phyloP scores from a whole-genome alignment of 1,140 invertebrate species.

The Bradynema listronoti region DNA sequence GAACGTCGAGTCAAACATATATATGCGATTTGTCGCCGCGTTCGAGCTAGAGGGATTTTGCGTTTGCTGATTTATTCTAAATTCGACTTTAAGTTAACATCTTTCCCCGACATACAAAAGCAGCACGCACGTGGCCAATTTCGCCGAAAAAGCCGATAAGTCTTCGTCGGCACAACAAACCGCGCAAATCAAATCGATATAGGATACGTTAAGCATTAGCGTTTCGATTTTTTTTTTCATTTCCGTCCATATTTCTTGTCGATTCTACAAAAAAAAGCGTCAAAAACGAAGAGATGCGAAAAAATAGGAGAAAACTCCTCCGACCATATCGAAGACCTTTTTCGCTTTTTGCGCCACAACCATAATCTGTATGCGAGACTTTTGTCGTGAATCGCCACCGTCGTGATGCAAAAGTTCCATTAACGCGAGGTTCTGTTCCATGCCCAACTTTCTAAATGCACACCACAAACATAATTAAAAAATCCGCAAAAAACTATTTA shows the following conservation, averaged over 20 bases:
- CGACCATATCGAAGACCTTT: constrained; percentile 22
- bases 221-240: too few species aligned
- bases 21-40: constrained; percentile 9
- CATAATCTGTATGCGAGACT: constrained; percentile 11
- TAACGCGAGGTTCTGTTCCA: constrained; percentile 20
- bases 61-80: constrained; percentile 15
- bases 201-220: too few species aligned
- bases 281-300: too few species aligned
- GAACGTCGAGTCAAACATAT: constrained; percentile 33
- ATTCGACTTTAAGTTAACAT: too few species aligned
- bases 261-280: too few species aligned
- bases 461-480: too few species aligned
- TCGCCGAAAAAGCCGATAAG: constrained; percentile 27
- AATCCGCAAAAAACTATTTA: too few species aligned
- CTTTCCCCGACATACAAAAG: too few species aligned
- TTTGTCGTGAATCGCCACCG: background rate
- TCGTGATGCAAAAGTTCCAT: constrained; percentile 6
- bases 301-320: too few species aligned
- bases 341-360: constrained; percentile 22
- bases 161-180: constrained; percentile 27
- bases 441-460: background rate
- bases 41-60: background rate
- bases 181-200: constrained; percentile 18
- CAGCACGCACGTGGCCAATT: constrained; percentile 15
- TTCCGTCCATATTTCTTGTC: too few species aligned